These are phyloP conservation scores for Venustaconcha ellipsiformis DNA, from an alignment of 1,140 invertebrate species.

Conservation along the genomic window DNA sequence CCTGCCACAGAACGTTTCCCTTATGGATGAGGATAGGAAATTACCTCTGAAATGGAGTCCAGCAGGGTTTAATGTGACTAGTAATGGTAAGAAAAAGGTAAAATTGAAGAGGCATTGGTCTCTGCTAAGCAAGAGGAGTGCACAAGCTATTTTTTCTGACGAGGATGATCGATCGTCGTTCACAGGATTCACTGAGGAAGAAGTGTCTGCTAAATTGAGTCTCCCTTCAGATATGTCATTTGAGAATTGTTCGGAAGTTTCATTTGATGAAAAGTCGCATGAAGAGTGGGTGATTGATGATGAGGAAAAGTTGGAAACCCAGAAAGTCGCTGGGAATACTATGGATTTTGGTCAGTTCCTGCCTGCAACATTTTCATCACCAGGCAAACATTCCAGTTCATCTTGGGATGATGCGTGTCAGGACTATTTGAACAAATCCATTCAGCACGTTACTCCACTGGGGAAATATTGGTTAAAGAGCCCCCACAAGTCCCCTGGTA, in stretches of 20 bases:
- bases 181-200: slow-evolving; percentile 34
- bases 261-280: slow-evolving; percentile 30
- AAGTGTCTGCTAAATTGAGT: slow-evolving; percentile 10
- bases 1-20: too few species aligned
- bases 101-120: too few species aligned
- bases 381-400: slow-evolving; percentile 38
- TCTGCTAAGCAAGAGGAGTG: slow-evolving; percentile 16
- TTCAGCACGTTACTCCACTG: not conserved
- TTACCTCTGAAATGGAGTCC: too few species aligned
- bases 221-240: slow-evolving; percentile 36
- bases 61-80: too few species aligned
- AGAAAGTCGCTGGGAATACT: not conserved
- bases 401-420: slow-evolving; percentile 44
- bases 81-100: too few species aligned
- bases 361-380: slow-evolving; percentile 35
- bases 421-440: slow-evolving; percentile 31
- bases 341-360: slow-evolving; percentile 10
- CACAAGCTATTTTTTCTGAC: slow-evolving; percentile 31
- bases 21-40: too few species aligned
- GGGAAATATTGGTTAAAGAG: slow-evolving; percentile 9
- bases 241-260: slow-evolving; percentile 34
- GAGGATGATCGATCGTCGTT: slow-evolving; percentile 31
- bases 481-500: not conserved
- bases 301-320: slow-evolving; percentile 7
- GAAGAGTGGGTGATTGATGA: slow-evolving; percentile 38